These are phyloP conservation scores for Drosophila rufa DNA, from an alignment of 1,140 invertebrate species.

Conservation along the genomic window DNA sequence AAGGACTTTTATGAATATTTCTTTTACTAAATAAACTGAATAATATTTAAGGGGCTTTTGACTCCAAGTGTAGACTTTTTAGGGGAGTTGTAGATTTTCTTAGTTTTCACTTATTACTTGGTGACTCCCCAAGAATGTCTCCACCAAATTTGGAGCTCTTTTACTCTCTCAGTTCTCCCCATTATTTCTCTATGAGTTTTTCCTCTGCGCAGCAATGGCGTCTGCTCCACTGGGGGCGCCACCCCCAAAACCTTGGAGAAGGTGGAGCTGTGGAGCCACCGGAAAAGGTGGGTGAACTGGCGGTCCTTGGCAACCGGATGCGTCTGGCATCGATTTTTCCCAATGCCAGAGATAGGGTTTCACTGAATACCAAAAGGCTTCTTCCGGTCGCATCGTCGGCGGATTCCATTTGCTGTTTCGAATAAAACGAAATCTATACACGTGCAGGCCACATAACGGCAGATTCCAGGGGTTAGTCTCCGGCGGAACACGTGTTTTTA, in stretches of 20 bases:
- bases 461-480: constrained; percentile 50
- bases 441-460: constrained; percentile 57
- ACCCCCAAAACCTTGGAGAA: constrained; percentile 40
- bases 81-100: background rate
- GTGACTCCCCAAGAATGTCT: constrained; percentile 13
- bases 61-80: background rate
- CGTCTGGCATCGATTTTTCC: constrained; percentile 74
- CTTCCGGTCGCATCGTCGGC: constrained; percentile 60
- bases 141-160: constrained; percentile 5
- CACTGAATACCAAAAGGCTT: constrained; percentile 46
- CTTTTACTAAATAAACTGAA: too few relatives aligned
- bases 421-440: constrained; percentile 52
- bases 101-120: too few relatives aligned
- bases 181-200: constrained; percentile 30
- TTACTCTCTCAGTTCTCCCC: background rate
- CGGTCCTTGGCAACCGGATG: constrained; percentile 43
- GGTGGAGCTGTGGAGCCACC: background rate
- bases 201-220: constrained; percentile 79
- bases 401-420: too few relatives aligned
- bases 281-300: constrained; percentile 9
- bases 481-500: constrained; percentile 68
- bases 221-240: constrained; percentile 27
- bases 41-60: background rate
- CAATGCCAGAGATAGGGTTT: constrained; percentile 68
- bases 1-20: background rate